Conservation (phyloP, 2,113 vertebrate species). For the Diadophis punctatus region DNA sequence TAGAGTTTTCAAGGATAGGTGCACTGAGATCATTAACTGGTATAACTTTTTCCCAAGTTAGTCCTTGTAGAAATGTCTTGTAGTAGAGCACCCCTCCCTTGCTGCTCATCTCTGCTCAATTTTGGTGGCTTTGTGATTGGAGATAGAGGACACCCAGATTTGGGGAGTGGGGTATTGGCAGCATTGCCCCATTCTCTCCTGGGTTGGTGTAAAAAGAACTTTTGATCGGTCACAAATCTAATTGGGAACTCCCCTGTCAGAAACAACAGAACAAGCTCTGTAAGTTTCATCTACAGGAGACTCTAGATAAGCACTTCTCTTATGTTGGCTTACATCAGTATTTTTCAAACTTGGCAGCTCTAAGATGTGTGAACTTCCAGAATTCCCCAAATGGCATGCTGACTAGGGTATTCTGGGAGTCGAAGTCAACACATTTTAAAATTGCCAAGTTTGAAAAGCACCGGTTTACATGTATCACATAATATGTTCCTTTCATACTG, state of each 20-base stretch:
- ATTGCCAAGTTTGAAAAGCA: background rate
- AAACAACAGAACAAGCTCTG: too few relatives aligned
- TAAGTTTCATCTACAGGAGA: background rate
- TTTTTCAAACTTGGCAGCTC: too few relatives aligned
- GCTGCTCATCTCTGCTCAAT: constrained; percentile 75
- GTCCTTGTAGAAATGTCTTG: constrained; percentile 89
- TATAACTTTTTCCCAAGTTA: constrained; percentile 80
- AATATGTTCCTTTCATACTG: background rate
- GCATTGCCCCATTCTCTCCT: constrained; percentile 68
- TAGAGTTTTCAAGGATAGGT: constrained; percentile 81
- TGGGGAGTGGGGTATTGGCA: constrained; percentile 89
- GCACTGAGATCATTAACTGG: constrained; percentile 85
- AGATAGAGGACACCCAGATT: constrained; percentile 82
- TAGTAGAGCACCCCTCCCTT: constrained; percentile 85
- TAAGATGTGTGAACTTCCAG: background rate
- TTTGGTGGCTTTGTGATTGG: constrained; percentile 78
- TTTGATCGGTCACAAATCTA: constrained; percentile 72
- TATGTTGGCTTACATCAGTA: too few relatives aligned
- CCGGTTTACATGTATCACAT: background rate
- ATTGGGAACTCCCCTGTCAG: too few relatives aligned
- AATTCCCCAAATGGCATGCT: background rate
- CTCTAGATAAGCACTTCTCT: background rate
- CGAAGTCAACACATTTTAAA: background rate
- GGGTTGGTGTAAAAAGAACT: constrained; percentile 16
- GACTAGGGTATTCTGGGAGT: background rate